Base-by-base conservation (phyloP, 2,888 invertebrate species). In the Nomada ferruginata region DNA sequence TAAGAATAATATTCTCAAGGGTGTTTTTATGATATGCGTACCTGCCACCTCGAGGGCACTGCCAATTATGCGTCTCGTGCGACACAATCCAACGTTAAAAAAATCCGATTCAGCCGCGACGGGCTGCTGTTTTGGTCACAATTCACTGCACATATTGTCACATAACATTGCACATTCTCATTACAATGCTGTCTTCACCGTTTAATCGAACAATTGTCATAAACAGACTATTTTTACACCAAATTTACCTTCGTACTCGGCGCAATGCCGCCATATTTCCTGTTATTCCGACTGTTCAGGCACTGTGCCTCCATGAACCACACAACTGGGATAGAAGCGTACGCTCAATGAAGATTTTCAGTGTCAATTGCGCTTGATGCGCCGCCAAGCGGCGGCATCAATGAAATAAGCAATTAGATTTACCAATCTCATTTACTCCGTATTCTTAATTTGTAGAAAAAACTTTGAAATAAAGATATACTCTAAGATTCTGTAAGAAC, bases 251-350 rank as follows among this genome's bases (percentile, higher is more conserved):
- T 85, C 82, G 83, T 86, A 89, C 85, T 87, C 85, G 85, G 84
- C 85, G 89, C 86, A 85, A 64, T 86, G 86, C 89, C 90, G 92
- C 92, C 92, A 92, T 92, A 79, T 92, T 92, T 83, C 86, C 87
- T 87, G 85, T 89, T 89, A 76, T 84, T 76, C 61, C 76, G 81
- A 86, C 77, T 73, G 53, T 65, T 72, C 64, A 23, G 18, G 59
- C 66, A n/a, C 65, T 61, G 50, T 44, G 50, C 18, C 1, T 13
- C 66, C 82, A 70, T 52, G 26, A 61, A 70, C 23, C 29, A 57
- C 5, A 11, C 2, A 15, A n/a, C 11, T 2, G 0, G 9, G 13
- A 11, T 26, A 74, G 74, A 53, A 44, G 50, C 52, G 26, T 3
- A 10, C 0, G n/a, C 63, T 50, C 52, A 23, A 15, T 10, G 5